These are phyloP conservation scores for Brachynemurus nebulosus DNA, from an alignment of 2,888 invertebrate species.

Conservation along the genomic window DNA sequence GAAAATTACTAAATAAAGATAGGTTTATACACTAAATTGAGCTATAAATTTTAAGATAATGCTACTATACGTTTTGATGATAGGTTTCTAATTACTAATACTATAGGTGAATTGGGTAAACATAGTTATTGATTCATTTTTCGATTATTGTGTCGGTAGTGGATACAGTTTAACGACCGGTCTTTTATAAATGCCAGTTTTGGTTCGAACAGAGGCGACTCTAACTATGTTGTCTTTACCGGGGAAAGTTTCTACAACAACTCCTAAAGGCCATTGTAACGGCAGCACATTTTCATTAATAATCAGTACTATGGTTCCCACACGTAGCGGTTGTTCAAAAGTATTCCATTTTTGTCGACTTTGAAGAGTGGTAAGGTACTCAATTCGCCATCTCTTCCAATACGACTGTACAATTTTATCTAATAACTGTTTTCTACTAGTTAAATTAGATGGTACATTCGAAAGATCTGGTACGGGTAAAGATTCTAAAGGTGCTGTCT, in stretches of 20 bases:
- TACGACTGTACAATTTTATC: conserved; percentile 4
- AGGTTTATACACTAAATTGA: too few species aligned
- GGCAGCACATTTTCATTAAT: too few species aligned
- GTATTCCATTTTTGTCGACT: too few species aligned
- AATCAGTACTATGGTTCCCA: background rate
- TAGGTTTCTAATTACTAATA: too few species aligned
- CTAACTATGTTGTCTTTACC: conserved; percentile 10
- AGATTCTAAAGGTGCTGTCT: conserved; percentile 6
- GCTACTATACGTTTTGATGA: too few species aligned
- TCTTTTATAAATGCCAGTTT: conserved; percentile 9
- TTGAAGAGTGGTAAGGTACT: too few species aligned
- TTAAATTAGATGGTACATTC: background rate
- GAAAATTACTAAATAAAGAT: too few species aligned
- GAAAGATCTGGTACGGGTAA: conserved; percentile 4
- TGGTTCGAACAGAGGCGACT: conserved; percentile 10
- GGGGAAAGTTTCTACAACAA: conserved; percentile 4
- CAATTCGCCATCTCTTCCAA: conserved; percentile 2
- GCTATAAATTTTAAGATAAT: too few species aligned
- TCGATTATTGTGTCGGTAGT: conserved; percentile 10
- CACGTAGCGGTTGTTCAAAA: too few species aligned
- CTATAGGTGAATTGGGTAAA: too few species aligned
- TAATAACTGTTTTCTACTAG: background rate
- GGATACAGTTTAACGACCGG: conserved; percentile 11
- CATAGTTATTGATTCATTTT: too few species aligned
- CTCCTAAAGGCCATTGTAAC: conserved; percentile 1